Evolutionary conservation across 2,113 vertebrate genomes (phyloP).

Genomic region (Pygoscelis antarcticus): DNA sequence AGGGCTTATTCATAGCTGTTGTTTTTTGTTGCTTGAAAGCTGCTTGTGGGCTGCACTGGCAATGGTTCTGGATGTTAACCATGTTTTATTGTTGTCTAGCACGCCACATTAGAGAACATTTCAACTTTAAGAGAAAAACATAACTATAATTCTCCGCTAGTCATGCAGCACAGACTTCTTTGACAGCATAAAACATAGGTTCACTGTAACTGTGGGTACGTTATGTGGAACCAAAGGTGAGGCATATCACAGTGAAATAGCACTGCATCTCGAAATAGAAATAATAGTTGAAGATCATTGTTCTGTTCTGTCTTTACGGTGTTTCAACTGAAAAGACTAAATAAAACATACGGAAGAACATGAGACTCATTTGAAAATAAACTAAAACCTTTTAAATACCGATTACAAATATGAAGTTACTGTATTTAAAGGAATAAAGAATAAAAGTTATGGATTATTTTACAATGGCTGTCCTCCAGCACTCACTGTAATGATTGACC

Average conservation of each 20-base stretch:
- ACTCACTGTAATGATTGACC: neutral
- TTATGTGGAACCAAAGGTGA: constrained; percentile 34
- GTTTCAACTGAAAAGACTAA: neutral
- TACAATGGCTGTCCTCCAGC: neutral
- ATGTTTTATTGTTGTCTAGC: constrained; percentile 40
- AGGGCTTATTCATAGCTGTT: neutral
- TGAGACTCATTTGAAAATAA: neutral
- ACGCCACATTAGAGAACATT: constrained; percentile 42
- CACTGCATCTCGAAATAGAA: neutral
- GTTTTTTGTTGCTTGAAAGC: constrained; percentile 44
- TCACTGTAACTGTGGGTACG: neutral
- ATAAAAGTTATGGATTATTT: neutral
- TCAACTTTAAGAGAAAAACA: constrained; percentile 47
- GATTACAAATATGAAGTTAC: neutral
- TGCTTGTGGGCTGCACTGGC: constrained; percentile 10
- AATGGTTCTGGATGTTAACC: constrained; percentile 48
- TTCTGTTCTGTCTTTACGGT: neutral
- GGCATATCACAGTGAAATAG: neutral
- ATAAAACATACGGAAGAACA: neutral
- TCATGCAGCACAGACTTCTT: constrained; percentile 15
- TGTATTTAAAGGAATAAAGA: neutral
- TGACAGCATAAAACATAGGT: constrained; percentile 43
- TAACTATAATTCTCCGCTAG: constrained; percentile 40
- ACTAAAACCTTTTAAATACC: neutral
- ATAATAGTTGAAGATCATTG: neutral